Percentiles rank a stretch among this genome's conserved stretches.
Conservation (phyloP, 1,140 invertebrate genomes). For the Chlorops oryzae region DNA sequence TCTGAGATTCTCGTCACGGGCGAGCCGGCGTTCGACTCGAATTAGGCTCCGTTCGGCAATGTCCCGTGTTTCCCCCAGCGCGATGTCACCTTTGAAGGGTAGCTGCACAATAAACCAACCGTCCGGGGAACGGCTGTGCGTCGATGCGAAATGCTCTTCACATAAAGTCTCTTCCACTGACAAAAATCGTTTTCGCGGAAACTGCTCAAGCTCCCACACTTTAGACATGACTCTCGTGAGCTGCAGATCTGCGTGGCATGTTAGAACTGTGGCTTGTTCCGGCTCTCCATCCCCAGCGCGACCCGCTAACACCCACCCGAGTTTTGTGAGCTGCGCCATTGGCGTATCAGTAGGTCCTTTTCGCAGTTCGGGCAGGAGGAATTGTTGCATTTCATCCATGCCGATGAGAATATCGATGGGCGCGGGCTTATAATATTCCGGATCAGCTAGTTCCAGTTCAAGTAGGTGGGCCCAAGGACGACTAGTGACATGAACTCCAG, state of each 20-base stretch:
- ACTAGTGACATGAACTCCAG: background rate
- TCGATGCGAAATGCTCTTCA: background rate
- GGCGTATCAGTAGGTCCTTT: constrained; percentile 3
- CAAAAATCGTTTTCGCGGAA: background rate
- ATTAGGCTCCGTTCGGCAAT: background rate
- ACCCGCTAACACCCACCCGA: constrained; percentile 6
- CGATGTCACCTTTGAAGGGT: background rate
- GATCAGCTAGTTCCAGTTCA: background rate
- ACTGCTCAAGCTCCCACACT: background rate
- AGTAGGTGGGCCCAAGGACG: background rate
- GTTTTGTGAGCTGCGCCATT: background rate
- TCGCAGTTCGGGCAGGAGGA: background rate
- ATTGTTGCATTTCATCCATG: constrained; percentile 6
- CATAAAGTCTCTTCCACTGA: background rate
- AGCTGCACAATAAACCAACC: constrained; percentile 7
- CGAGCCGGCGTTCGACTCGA: background rate
- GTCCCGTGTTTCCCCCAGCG: background rate
- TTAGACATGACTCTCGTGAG: background rate
- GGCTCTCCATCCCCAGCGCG: background rate
- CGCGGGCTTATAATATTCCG: background rate
- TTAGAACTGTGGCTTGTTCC: background rate
- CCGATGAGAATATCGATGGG: background rate
- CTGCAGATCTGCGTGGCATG: background rate
- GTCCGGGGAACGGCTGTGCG: background rate
- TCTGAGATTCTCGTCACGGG: background rate